phyloP scores from a whole-genome alignment of 2,113 vertebrate species.

The Eurypyga helias region DNA sequence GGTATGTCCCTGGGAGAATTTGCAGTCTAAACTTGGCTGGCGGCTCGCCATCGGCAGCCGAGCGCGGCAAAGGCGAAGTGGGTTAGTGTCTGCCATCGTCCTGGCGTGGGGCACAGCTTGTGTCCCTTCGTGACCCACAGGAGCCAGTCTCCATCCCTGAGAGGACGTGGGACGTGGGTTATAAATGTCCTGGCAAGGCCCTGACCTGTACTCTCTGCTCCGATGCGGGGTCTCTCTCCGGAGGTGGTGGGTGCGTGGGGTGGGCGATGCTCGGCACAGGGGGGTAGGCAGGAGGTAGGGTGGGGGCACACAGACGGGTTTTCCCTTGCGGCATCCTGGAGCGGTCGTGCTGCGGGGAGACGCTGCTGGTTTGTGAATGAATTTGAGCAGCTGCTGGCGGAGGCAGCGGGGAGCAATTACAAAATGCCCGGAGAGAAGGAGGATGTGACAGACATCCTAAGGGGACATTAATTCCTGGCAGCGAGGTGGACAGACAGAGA shows the following conservation, averaged over 20 bases:
- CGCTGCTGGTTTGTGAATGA: constrained; percentile 17
- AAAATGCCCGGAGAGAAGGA: not conserved
- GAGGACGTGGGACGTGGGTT: not conserved
- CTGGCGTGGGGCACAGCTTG: not conserved
- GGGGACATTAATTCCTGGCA: not conserved
- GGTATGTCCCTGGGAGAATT: not conserved
- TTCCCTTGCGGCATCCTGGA: not conserved
- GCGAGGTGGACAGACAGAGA: not conserved
- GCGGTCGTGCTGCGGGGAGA: not conserved
- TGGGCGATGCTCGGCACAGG: rapidly evolving
- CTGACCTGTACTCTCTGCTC: not conserved
- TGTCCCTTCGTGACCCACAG: not conserved
- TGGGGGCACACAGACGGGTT: not conserved
- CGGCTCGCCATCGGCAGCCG: not conserved
- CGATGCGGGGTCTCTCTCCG: not conserved
- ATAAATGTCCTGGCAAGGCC: not conserved
- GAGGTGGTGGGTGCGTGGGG: not conserved
- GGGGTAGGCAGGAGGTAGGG: not conserved
- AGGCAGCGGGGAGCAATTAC: not conserved
- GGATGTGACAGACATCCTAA: not conserved
- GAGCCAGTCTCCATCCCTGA: not conserved
- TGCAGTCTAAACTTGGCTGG: not conserved
- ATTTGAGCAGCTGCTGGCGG: constrained; percentile 2
- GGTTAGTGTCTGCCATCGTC: not conserved
- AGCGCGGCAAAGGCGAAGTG: not conserved